phyloP scores from a whole-genome alignment of 1,140 invertebrate genomes.

The Bombus pascuorum region DNA sequence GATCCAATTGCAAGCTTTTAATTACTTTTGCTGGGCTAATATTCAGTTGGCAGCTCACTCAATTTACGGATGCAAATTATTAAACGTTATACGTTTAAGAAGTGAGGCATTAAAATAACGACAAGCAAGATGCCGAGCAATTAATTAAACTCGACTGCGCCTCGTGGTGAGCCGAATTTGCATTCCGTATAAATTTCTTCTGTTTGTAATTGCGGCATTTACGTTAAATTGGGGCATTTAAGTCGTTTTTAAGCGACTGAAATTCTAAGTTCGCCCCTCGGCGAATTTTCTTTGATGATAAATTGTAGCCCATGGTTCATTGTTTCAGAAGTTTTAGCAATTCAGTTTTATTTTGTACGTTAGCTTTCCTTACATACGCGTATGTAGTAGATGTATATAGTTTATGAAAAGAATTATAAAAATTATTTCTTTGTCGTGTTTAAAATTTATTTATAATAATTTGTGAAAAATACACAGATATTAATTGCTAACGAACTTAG shows the following conservation, averaged over 20 bases:
- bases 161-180: neutral
- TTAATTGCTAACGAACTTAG: no score
- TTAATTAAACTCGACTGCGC: neutral
- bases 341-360: neutral
- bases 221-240: neutral
- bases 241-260: neutral
- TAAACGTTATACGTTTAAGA: slow-evolving; percentile 21
- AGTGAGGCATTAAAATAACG: slow-evolving; percentile 11
- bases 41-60: slow-evolving; percentile 12
- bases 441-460: neutral
- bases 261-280: neutral
- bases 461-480: neutral
- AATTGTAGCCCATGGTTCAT: neutral
- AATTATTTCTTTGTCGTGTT: neutral
- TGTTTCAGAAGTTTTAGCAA: neutral
- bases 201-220: neutral
- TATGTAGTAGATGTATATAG: neutral
- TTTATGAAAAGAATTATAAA: neutral
- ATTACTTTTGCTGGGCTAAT: slow-evolving; percentile 30
- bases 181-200: neutral
- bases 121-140: neutral
- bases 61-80: slow-evolving; percentile 34
- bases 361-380: neutral
- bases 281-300: neutral
- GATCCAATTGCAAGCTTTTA: slow-evolving; percentile 39